These are phyloP conservation scores for Siniperca knerii DNA, from an alignment of 2,113 vertebrate species.

Conservation along the genomic window DNA sequence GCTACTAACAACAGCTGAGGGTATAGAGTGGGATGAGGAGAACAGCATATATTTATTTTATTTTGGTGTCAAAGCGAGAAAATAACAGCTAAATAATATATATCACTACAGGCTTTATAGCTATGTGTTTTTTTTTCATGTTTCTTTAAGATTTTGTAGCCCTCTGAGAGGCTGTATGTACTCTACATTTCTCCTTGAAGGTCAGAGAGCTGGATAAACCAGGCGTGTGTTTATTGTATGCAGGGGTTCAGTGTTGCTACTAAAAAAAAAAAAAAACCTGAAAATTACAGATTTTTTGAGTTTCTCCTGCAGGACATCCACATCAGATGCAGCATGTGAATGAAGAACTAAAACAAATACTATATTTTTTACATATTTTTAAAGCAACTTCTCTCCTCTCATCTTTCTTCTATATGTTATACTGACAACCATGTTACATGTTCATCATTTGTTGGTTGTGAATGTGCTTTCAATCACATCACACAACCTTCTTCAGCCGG, in stretches of 20 bases:
- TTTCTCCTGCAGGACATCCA: neutral
- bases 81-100: neutral
- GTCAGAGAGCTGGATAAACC: neutral
- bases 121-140: neutral
- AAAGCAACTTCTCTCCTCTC: too few relatives aligned
- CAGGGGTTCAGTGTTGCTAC: neutral
- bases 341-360: too few relatives aligned
- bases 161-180: neutral
- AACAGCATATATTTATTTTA: neutral
- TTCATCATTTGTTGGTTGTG: too few relatives aligned
- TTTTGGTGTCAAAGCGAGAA: neutral
- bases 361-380: too few relatives aligned
- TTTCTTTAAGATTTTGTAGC: neutral
- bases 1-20: conserved; percentile 1
- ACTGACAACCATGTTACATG: too few relatives aligned
- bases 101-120: neutral
- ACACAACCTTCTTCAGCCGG: too few relatives aligned
- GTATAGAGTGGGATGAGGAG: neutral
- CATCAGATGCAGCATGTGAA: neutral
- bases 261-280: neutral
- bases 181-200: neutral
- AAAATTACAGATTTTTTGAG: neutral
- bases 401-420: too few relatives aligned
- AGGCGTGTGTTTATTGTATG: neutral
- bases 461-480: neutral